These are phyloP conservation scores for Aplochiton taeniatus DNA, from an alignment of 2,797 vertebrate species.

Conservation along the genomic window DNA sequence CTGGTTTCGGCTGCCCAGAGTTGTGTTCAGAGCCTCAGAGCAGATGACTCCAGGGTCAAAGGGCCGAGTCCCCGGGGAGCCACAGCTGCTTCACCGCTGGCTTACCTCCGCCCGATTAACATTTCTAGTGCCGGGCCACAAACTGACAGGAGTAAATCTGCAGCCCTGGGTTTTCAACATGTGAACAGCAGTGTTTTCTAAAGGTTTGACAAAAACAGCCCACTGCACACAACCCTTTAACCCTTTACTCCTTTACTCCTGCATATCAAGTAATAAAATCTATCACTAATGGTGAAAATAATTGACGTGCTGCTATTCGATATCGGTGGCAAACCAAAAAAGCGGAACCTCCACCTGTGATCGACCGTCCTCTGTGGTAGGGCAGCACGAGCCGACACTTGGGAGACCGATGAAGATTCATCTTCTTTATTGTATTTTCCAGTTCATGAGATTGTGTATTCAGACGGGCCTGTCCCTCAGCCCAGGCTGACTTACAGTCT, in stretches of 20 bases:
- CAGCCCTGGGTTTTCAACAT: not conserved
- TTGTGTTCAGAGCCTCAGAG: conserved; percentile 36
- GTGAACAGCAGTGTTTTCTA: not conserved
- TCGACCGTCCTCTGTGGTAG: too few species aligned
- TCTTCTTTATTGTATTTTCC: conserved; percentile 37
- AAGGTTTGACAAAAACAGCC: too few species aligned
- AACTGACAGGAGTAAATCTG: not conserved
- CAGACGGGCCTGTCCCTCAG: conserved; percentile 13
- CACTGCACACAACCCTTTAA: too few species aligned
- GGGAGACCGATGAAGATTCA: conserved; percentile 30
- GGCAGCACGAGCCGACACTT: not conserved
- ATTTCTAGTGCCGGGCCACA: conserved; percentile 3
- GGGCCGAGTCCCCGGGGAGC: conserved; percentile 42
- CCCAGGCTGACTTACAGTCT: conserved; percentile 9
- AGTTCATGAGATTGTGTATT: conserved; percentile 27
- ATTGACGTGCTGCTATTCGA: too few species aligned
- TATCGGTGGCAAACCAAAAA: too few species aligned
- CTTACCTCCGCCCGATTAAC: conserved; percentile 10
- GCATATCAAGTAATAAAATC: too few species aligned
- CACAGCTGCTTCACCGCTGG: conserved; percentile 51
- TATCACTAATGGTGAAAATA: too few species aligned
- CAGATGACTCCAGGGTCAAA: conserved; percentile 55
- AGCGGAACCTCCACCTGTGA: too few species aligned
- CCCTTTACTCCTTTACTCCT: too few species aligned
- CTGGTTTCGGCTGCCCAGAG: conserved; percentile 40